Evolutionary conservation across 2,113 vertebrate genomes (phyloP), one percentile per base, ranked within the genome.

Genomic region (Todiramphus chloris): DNA sequence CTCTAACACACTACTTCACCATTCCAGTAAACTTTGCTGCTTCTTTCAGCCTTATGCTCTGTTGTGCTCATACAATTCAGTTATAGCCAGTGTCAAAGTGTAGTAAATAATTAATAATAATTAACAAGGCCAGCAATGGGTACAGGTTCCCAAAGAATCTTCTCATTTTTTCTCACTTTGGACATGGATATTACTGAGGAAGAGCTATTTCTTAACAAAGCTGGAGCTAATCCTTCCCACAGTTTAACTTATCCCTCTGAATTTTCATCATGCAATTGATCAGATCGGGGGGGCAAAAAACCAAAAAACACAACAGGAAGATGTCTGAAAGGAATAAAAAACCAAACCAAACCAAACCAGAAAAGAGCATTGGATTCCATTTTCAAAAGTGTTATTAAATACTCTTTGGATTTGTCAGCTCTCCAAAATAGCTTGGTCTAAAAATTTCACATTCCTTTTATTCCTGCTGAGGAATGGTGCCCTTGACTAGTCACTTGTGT

Each of bases 321-420:
- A 70, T 2, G 10, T 44, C 44, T 79, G 12, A 72, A 79, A 90
- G 9, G 8, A 68, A 86, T 24, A 58, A 53, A 5, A n/a, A n/a
- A n/a, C n/a, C n/a, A n/a, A 6, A 50, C 21, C 48, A 73, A 44
- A 31, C 3, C 46, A 46, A 43, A 5, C 56, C 31, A 30, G 9
- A 37, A 58, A 46, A 73, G 9, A 33, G 7, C 28, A 81, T 16
- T 75, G 19, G 13, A 62, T 84, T 93, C 27, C 10, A 6, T 70
- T 93, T 96, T 74, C 28, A 51, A 78, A 94, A 80, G 16, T 53
- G 46, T 67, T 93, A 59, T 58, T 86, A 93, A 92, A 90, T 83
- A 48, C 7, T 90, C 21, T 39, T 79, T 44, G 33, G 43, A 74
- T 93, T 90, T 89, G 37, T 78, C 83, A 93, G 37, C 16, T 55